Conservation (phyloP, 2,797 vertebrate species). For the Sciaenops ocellatus region DNA sequence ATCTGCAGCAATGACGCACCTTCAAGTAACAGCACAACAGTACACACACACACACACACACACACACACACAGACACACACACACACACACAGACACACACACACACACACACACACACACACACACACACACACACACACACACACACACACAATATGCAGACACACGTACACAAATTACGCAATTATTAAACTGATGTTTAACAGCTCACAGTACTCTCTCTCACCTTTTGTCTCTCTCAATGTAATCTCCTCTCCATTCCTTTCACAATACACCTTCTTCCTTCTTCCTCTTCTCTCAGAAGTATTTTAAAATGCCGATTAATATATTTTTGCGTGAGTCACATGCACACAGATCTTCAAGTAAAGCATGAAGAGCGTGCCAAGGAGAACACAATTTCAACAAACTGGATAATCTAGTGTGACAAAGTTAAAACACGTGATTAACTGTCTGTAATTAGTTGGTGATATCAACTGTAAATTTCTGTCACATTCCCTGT, state of each 20-base stretch:
- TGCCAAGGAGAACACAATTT: background rate
- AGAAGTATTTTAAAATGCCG: background rate
- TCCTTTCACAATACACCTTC: background rate
- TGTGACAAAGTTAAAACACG: background rate
- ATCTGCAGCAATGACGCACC: constrained; percentile 74
- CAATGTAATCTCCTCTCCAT: background rate
- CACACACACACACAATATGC: background rate
- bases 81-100: background rate
- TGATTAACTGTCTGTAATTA: background rate
- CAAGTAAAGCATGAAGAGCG: background rate
- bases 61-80: background rate
- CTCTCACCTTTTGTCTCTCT: background rate
- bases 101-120: constrained; percentile 17
- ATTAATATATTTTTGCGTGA: background rate
- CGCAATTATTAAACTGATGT: constrained; percentile 10
- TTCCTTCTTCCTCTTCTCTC: background rate
- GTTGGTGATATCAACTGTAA: background rate
- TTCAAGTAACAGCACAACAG: constrained; percentile 34
- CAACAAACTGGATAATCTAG: background rate
- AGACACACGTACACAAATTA: constrained; percentile 2
- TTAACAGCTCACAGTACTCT: background rate
- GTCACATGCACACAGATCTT: background rate
- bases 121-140: constrained; percentile 19
- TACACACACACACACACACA: constrained; percentile 11
- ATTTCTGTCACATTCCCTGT: background rate